Evolutionary conservation across 1,140 invertebrate genomes (phyloP).

Genomic region (Orussus abietinus): DNA sequence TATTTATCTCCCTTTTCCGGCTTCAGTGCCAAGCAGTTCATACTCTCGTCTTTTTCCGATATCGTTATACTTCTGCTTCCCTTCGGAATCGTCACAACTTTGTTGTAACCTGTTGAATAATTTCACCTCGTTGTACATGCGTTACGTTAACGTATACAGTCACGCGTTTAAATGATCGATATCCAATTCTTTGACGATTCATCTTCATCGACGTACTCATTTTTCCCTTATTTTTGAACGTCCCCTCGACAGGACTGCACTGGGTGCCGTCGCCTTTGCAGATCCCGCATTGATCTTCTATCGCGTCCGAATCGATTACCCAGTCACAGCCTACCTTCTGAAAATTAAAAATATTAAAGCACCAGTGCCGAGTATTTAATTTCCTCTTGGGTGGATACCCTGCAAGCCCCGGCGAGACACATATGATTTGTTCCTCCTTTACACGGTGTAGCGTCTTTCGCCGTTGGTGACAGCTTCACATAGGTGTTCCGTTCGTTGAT

Average conservation of each 20-base stretch:
- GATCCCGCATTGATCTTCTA: constrained; percentile 66
- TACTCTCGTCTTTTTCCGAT: constrained; percentile 34
- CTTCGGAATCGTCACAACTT: constrained; percentile 45
- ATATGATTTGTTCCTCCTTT: constrained; percentile 58
- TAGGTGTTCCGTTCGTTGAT: constrained; percentile 50
- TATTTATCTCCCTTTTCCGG: constrained; percentile 34
- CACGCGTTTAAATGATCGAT: too few relatives aligned
- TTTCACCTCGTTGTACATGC: too few relatives aligned
- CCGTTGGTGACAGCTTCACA: constrained; percentile 39
- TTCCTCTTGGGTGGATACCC: constrained; percentile 37
- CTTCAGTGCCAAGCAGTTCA: constrained; percentile 46
- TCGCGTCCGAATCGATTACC: constrained; percentile 60
- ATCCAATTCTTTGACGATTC: too few relatives aligned
- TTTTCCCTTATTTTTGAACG: too few relatives aligned
- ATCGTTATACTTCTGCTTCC: constrained; percentile 45
- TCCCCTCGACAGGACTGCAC: constrained; percentile 52
- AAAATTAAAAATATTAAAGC: constrained; percentile 17
- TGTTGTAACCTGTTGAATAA: constrained; percentile 38
- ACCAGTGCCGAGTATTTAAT: not conserved
- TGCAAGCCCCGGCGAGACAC: constrained; percentile 57
- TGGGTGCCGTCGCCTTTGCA: constrained; percentile 68
- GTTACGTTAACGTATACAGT: too few relatives aligned
- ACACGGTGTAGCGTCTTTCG: constrained; percentile 59
- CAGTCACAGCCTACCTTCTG: constrained; percentile 68
- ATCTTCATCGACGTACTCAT: too few relatives aligned